A percentile compares a stretch with the other conserved stretches of the same genome.
These are phyloP conservation scores for Theretra japonica DNA, from an alignment of 2,888 invertebrate species.

Conservation along the genomic window DNA sequence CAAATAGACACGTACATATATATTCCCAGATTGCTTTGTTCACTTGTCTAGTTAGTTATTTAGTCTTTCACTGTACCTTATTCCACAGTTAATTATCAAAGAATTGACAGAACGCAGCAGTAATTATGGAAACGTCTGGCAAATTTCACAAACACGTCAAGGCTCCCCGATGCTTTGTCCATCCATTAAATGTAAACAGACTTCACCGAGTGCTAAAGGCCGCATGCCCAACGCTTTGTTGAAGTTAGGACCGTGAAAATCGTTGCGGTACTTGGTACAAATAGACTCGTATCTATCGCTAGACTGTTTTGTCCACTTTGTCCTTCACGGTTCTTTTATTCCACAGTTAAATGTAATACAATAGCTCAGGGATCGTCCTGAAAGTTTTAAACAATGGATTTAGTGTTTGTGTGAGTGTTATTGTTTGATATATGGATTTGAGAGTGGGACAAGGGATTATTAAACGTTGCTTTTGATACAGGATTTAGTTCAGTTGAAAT, in stretches of 20 bases:
- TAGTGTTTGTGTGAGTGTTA: background rate
- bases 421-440: background rate
- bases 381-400: background rate
- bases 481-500: background rate
- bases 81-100: background rate
- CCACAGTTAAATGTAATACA: background rate
- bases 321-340: background rate
- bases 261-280: slow-evolving; percentile 41
- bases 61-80: background rate
- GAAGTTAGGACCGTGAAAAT: slow-evolving; percentile 38
- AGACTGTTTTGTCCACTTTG: no score
- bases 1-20: slow-evolving; percentile 43
- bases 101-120: no score
- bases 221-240: slow-evolving; percentile 33
- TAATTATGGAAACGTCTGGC: background rate
- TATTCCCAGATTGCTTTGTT: slow-evolving; percentile 35
- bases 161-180: background rate
- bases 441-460: background rate
- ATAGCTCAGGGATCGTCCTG: background rate
- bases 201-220: slow-evolving; percentile 16
- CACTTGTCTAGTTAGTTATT: no score
- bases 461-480: background rate
- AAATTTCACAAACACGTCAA: slow-evolving; percentile 1
- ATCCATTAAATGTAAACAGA: slow-evolving; percentile 14
- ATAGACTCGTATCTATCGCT: slow-evolving; percentile 40